These are phyloP conservation scores for Thaleichthys pacificus DNA, from an alignment of 2,797 vertebrate genomes.

Conservation along the genomic window DNA sequence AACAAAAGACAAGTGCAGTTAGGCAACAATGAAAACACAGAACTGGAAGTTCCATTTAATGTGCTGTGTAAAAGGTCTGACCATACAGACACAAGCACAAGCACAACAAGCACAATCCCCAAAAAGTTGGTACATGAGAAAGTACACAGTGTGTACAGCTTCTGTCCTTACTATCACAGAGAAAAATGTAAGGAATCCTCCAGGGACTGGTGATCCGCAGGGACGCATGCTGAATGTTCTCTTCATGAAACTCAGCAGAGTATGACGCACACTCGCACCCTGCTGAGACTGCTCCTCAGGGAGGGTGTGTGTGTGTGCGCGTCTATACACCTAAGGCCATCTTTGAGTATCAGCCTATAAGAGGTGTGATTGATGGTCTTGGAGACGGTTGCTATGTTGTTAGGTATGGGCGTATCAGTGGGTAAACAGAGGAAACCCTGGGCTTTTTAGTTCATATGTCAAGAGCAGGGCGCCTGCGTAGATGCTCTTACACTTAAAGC, in stretches of 20 bases:
- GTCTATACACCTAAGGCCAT: slow-evolving; percentile 5
- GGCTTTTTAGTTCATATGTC: slow-evolving; percentile 56
- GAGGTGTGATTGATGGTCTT: slow-evolving; percentile 45
- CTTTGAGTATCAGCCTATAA: slow-evolving; percentile 27
- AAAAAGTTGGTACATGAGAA: slow-evolving; percentile 5
- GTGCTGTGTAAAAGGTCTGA: slow-evolving; percentile 33
- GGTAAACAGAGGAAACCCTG: slow-evolving; percentile 55
- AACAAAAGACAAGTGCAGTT: slow-evolving; percentile 46
- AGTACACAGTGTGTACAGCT: slow-evolving; percentile 53
- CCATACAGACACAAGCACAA: slow-evolving; percentile 23
- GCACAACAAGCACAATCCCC: neutral
- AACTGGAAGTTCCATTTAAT: slow-evolving; percentile 64
- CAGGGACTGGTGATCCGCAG: neutral
- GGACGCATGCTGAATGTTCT: neutral
- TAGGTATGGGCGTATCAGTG: slow-evolving; percentile 24
- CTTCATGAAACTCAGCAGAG: slow-evolving; percentile 17
- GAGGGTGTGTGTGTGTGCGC: slow-evolving; percentile 22
- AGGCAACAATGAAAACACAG: neutral
- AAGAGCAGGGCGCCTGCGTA: slow-evolving; percentile 37
- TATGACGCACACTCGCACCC: slow-evolving; percentile 32
- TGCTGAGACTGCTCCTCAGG: slow-evolving; percentile 35
- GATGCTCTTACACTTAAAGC: slow-evolving; percentile 28
- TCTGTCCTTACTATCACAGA: slow-evolving; percentile 25
- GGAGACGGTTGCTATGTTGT: slow-evolving; percentile 70
- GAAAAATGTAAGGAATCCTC: slow-evolving; percentile 53